Evolutionary conservation across 2,888 invertebrate species (phyloP), one percentile per base, ranked within the genome.

Genomic region (Fragum fragum): DNA sequence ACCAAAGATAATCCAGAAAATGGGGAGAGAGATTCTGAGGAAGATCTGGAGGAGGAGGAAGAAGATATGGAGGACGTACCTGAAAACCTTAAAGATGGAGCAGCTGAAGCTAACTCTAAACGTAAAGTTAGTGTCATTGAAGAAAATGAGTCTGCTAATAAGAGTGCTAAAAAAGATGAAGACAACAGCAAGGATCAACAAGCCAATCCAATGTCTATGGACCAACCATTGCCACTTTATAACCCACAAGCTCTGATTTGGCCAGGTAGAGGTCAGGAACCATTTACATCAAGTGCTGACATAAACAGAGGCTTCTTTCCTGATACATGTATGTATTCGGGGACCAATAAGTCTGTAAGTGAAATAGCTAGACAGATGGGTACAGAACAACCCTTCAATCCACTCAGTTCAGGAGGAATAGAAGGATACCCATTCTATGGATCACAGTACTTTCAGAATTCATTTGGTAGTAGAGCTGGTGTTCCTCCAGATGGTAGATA

Each of bases 341-440:
- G 32, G 18, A 36, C 11, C 16, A 66, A 66, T 36, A 66, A 66
- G 36, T 32, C 18, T n/a, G 36, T 32, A 6, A 42, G 39, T 23
- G 66, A 66, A n/a, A 66, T 66, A 39, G 66, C 42, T 1, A 5
- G 66, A 16, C 66, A 39, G 23, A 66, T 66, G 21, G 66, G 42
- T 6, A 42, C 14, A 32, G 66, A 66, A 23, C 66, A 66, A 18
- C 5, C 66, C 21, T 66, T 23, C 26, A 66, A 66, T 66, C 66
- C 66, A 0, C 42, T 66, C 23, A 23, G 42, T 11, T 66, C 66
- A 11, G 47, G 7, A 9, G 47, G 47, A 2, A 39, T 66, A 21
- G 66, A 66, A 66, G 66, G 66, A 14, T 66, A 66, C 18, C 66
- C n/a, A 21, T 66, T 42, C 36, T 66, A 66, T 42, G 66, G 66